Base-by-base conservation (phyloP, 1,140 invertebrate species). In the Triops longicaudatus region DNA sequence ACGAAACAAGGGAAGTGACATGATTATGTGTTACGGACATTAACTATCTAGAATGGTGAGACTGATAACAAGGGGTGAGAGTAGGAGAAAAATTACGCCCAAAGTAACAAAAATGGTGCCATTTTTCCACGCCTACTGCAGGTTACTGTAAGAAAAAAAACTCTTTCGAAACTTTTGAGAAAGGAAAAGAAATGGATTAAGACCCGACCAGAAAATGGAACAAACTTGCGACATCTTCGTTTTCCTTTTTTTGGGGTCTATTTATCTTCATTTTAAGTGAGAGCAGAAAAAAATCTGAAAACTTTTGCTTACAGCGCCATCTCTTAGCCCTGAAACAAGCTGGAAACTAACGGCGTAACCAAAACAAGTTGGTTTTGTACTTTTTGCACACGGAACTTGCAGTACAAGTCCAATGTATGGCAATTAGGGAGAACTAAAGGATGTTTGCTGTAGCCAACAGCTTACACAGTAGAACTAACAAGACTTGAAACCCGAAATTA, bases 11-110 rank as follows among this genome's bases (percentile, higher is more conserved):
- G 31, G 31, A 37, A 37, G 50, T 63, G 50, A 22, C 50, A 63
- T 63, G 50, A 63, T 63, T 63, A 17, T 63, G 50, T 63, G 50
- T 63, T 63, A 63, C 50, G 50, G n/a, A 63, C 50, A 11, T 63
- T n/a, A 63, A 63, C 50, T 63, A 63, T 17, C 50, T 5, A 63
- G 50, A 63, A 22, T 5, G 22, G 3, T 63, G 50, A 22, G 50
- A 22, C 50, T 63, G 17, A 5, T 63, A 37, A 37, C 31, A 37
- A 37, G 31, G 7, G 4, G n/a, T 63, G 50, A 63, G 50, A 63
- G 22, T n/a, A 17, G 22, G 22, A 63, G 50, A 22, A 63, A 63
- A 63, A 63, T 37, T 37, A 37, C 31, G 17, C 5, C 50, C 17
- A 63, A 22, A n/a, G 50, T 22, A 63, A 63, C 10, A 63, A 63